Percentiles rank a stretch among this genome's conserved stretches.
These are phyloP conservation scores for Drosophila micromelanica DNA, from an alignment of 1,140 invertebrate species.

Conservation along the genomic window DNA sequence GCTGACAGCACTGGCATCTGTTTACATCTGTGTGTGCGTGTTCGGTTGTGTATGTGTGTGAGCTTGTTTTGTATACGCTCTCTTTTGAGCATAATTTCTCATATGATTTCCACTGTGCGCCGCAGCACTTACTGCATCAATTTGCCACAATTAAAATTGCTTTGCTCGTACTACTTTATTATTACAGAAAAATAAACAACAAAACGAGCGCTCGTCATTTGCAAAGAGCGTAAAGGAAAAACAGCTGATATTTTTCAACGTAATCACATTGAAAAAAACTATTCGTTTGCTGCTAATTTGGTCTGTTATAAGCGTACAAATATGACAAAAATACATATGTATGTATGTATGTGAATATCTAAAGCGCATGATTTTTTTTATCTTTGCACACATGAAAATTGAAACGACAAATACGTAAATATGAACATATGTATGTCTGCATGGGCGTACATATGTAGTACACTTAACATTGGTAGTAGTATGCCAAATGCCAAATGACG, in stretches of 20 bases:
- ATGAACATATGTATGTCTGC: constrained; percentile 15
- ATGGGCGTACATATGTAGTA: constrained; percentile 18
- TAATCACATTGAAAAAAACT: constrained; percentile 26
- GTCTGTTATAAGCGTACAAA: constrained; percentile 18
- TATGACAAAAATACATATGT: constrained; percentile 2
- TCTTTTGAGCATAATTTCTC: not conserved
- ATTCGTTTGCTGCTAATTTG: constrained; percentile 31
- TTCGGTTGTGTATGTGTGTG: not conserved
- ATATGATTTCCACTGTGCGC: constrained; percentile 1
- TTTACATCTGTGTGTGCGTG: constrained; percentile 9
- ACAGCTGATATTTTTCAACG: constrained; percentile 38
- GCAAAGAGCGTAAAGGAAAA: constrained; percentile 2
- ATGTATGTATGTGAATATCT: not conserved
- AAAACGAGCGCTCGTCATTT: constrained; percentile 24
- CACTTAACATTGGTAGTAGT: constrained; percentile 20
- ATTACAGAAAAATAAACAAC: constrained; percentile 18
- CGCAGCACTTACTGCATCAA: constrained; percentile 16
- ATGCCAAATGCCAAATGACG: constrained; percentile 20
- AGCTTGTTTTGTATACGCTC: constrained; percentile 10
- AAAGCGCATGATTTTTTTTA: constrained; percentile 70
- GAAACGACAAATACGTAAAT: constrained; percentile 61
- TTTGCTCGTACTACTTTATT: constrained; percentile 32
- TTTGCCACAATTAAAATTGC: constrained; percentile 30
- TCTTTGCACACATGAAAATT: constrained; percentile 64
- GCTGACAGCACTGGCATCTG: constrained; percentile 49